Evolutionary conservation across 2,797 vertebrate genomes (phyloP).

Genomic region (Lacerta viridis): DNA sequence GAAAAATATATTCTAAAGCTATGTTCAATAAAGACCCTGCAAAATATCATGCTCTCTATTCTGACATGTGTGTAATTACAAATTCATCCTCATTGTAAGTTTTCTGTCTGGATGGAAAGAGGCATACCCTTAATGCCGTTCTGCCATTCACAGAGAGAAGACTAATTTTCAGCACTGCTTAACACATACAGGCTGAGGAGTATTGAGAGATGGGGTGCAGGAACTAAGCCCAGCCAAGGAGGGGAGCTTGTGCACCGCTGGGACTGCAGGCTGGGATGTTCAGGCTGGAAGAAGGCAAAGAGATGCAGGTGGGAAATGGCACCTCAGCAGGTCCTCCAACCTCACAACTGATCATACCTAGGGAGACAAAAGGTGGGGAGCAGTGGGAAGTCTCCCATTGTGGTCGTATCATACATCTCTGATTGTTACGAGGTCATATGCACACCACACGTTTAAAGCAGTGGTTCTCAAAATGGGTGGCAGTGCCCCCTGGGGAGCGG

Average conservation of each 20-base stretch:
- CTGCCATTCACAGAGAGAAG: conserved; percentile 56
- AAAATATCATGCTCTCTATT: conserved; percentile 46
- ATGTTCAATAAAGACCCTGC: conserved; percentile 35
- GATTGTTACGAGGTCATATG: too few species aligned
- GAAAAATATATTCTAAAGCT: conserved; percentile 59
- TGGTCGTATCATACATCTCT: too few species aligned
- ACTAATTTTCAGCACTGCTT: conserved; percentile 58
- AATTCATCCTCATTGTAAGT: conserved; percentile 52
- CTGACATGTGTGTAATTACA: conserved; percentile 68
- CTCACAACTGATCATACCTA: too few species aligned
- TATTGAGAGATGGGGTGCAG: conserved; percentile 44
- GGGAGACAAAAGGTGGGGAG: too few species aligned
- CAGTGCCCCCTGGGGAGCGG: too few species aligned
- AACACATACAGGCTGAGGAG: conserved; percentile 30
- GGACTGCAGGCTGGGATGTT: neutral
- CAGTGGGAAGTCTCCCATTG: too few species aligned
- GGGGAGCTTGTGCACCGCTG: neutral
- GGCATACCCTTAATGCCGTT: conserved; percentile 38
- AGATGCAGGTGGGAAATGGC: neutral
- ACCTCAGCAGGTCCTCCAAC: neutral
- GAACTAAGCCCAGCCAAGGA: conserved; percentile 40
- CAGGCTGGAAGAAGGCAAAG: neutral
- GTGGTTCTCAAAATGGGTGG: too few species aligned
- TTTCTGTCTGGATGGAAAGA: conserved; percentile 57
- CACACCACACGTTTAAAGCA: too few species aligned